Evolutionary conservation across 1,140 invertebrate species (phyloP), one percentile per base, ranked within the genome.

Genomic region (Teleopsis dalmanni): DNA sequence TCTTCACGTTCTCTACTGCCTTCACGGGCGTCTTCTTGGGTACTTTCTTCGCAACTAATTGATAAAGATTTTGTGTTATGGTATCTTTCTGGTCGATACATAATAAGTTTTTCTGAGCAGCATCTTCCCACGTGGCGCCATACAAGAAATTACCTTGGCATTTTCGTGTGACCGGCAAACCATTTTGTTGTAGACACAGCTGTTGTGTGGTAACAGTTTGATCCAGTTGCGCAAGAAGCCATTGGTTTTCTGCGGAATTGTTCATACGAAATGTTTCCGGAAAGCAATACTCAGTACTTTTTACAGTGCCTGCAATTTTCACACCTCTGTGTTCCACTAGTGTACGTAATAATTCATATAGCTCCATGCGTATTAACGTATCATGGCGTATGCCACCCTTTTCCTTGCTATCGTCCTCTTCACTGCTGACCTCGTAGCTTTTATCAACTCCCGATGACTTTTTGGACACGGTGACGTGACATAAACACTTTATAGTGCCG

Each of bases 211-310:
- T 51, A 2, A 46, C 50, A 5, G 38, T 26, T 27, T 60, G 47
- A 10, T 58, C 62, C 3, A 48, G 48, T 3, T 26, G 19, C 3
- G 53, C 53, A 9, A 47, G 42, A 7, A 55, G 51, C 66, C 68
- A 73, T 25, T 50, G 47, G 13, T 60, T 53, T n/a, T n/a, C n/a
- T n/a, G n/a, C n/a, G n/a, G n/a, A n/a, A n/a, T n/a, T n/a, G n/a
- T n/a, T n/a, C n/a, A n/a, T n/a, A n/a, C n/a, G n/a, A n/a, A n/a
- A n/a, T n/a, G n/a, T n/a, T 36, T 63, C 47, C 1, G 66, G 57
- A 34, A 67, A 62, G 48, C 66, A 71, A 37, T 57, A 68, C 22
- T 71, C 57, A 7, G 52, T 51, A 35, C 63, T 67, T 19, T 56
- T 42, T 11, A 62, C 29, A 19, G 25, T 57, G 1, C 57, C 36